phyloP scores from a whole-genome alignment of 2,797 vertebrate species.

The Silurus lanzhouensis region DNA sequence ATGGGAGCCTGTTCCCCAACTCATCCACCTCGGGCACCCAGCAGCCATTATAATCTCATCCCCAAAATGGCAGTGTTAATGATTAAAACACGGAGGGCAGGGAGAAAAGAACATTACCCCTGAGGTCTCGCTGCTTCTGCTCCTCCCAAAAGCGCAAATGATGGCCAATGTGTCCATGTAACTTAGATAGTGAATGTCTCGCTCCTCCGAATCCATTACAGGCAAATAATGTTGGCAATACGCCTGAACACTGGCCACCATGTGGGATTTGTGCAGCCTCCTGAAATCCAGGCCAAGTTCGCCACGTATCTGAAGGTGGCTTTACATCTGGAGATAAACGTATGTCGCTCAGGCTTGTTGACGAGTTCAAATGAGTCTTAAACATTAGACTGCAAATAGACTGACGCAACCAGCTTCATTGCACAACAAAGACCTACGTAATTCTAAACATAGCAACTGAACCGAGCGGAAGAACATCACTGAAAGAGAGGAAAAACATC shows the following conservation, averaged over 20 bases:
- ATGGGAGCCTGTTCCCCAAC: constrained; percentile 52
- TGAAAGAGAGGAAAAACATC: too few species aligned
- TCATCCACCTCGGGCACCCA: constrained; percentile 46
- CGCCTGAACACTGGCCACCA: constrained; percentile 36
- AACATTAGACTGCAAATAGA: background rate
- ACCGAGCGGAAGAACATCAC: background rate
- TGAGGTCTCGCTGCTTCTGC: constrained; percentile 39
- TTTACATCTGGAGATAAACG: constrained; percentile 11
- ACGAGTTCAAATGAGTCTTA: background rate
- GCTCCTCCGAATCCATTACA: constrained; percentile 58
- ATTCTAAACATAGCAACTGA: background rate
- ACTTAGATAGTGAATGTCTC: constrained; percentile 52
- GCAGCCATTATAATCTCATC: constrained; percentile 56
- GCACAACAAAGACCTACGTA: too few species aligned
- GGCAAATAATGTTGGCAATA: constrained; percentile 51
- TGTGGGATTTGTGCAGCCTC: constrained; percentile 33
- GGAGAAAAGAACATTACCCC: constrained; percentile 52
- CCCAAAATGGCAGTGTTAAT: constrained; percentile 57
- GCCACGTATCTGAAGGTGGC: background rate
- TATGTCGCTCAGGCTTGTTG: background rate
- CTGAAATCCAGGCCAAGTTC: constrained; percentile 37
- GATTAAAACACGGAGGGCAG: constrained; percentile 55
- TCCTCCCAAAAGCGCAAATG: constrained; percentile 56
- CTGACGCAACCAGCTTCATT: background rate
- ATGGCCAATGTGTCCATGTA: constrained; percentile 57